Percentiles rank a stretch among this genome's conserved stretches.
phyloP scores from a whole-genome alignment of 2,113 vertebrate species.

The Trichomycterus rosablanca region DNA sequence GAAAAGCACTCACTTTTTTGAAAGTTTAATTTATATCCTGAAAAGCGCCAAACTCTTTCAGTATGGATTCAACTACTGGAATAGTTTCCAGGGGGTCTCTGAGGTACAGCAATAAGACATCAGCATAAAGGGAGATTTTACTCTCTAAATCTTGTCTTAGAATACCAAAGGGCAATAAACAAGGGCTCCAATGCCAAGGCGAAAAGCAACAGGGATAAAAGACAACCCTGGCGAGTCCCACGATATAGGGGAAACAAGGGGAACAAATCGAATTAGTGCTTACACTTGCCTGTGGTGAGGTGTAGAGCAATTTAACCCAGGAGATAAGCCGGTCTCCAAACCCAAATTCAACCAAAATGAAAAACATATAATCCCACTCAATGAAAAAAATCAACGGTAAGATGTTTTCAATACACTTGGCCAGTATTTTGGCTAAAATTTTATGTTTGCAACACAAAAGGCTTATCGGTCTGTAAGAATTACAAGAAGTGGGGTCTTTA shows the following conservation, averaged over 20 bases:
- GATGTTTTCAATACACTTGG: not conserved
- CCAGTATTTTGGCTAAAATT: conserved; percentile 12
- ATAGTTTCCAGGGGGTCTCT: not conserved
- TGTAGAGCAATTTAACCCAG: no score
- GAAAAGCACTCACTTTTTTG: not conserved
- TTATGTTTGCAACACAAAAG: not conserved
- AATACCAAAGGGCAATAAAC: not conserved
- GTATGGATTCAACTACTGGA: no score
- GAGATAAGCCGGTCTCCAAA: no score
- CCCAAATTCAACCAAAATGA: not conserved
- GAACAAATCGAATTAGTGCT: not conserved
- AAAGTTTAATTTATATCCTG: not conserved
- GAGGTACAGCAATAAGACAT: not conserved
- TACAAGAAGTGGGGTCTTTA: not conserved
- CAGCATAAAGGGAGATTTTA: not conserved
- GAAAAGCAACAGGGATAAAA: no score
- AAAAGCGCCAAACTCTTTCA: not conserved
- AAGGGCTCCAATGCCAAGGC: no score
- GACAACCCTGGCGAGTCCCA: no score
- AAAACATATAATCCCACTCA: not conserved
- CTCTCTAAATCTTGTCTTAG: not conserved
- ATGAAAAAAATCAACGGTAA: not conserved
- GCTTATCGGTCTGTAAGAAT: conserved; percentile 6
- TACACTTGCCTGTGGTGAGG: not conserved
- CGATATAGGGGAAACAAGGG: no score